A percentile compares a stretch with the other conserved stretches of the same genome.
These are phyloP conservation scores for Gisinianus flammeolus DNA, from an alignment of 2,888 invertebrate genomes.

Conservation along the genomic window DNA sequence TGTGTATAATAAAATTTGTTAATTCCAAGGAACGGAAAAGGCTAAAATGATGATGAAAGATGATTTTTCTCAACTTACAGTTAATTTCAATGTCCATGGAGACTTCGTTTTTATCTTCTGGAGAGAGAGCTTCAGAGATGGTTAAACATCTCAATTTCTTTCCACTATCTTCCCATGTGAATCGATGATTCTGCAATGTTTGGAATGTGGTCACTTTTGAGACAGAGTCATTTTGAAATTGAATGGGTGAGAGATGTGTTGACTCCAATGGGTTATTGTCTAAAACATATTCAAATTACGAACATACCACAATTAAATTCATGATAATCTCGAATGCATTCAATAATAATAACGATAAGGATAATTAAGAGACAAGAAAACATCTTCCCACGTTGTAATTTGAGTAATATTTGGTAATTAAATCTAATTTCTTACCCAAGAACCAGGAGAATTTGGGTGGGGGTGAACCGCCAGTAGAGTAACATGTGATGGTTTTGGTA, in stretches of 20 bases:
- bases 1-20: too few species aligned
- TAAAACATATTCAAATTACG: background rate
- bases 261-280: background rate
- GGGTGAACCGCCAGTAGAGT: slow-evolving; percentile 50
- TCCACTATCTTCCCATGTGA: slow-evolving; percentile 52
- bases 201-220: slow-evolving; percentile 50
- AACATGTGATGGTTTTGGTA: slow-evolving; percentile 44
- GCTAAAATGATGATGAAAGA: too few species aligned
- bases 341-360: background rate
- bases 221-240: background rate
- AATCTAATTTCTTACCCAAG: slow-evolving; percentile 47
- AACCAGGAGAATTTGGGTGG: slow-evolving; percentile 57
- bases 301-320: too few species aligned
- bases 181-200: slow-evolving; percentile 43
- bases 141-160: slow-evolving; percentile 54
- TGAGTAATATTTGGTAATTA: background rate
- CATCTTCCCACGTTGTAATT: background rate
- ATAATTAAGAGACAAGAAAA: background rate
- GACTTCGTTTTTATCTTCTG: slow-evolving; percentile 48
- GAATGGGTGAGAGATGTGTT: background rate
- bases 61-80: slow-evolving; percentile 48
- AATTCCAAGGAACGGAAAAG: too few species aligned
- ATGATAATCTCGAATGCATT: background rate
- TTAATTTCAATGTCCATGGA: slow-evolving; percentile 43
- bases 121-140: slow-evolving; percentile 51